These are phyloP conservation scores for Crenuchus spilurus DNA, from an alignment of 2,797 vertebrate genomes.

Conservation along the genomic window DNA sequence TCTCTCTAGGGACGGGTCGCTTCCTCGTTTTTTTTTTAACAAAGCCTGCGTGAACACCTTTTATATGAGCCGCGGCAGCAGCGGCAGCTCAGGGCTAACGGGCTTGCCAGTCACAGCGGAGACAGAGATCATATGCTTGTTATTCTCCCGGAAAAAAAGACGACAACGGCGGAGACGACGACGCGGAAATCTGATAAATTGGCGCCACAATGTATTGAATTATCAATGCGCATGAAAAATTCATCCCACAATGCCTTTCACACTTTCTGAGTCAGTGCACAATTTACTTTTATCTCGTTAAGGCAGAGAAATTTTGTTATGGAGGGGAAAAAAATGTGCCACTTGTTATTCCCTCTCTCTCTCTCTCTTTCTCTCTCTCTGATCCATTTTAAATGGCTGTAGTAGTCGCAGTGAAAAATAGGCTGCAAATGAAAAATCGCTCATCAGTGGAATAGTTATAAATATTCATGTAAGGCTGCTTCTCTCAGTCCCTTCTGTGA, in stretches of 20 bases:
- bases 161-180: conserved; percentile 46
- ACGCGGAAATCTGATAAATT: conserved; percentile 80
- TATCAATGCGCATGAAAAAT: conserved; percentile 81
- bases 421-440: conserved; percentile 67
- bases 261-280: conserved; percentile 71
- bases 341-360: conserved; percentile 70
- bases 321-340: conserved; percentile 74
- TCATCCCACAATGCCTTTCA: conserved; percentile 76
- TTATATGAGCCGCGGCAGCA: conserved; percentile 60
- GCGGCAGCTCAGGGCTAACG: conserved; percentile 55
- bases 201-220: conserved; percentile 77
- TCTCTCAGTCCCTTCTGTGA: conserved; percentile 53
- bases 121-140: conserved; percentile 68
- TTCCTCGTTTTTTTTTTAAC: conserved; percentile 5
- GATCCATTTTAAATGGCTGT: conserved; percentile 67
- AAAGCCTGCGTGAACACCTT: conserved; percentile 50
- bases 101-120: conserved; percentile 50
- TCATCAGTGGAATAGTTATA: conserved; percentile 66
- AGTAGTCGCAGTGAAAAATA: conserved; percentile 69
- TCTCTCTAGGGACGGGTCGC: conserved; percentile 24
- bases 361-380: conserved; percentile 42
- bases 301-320: conserved; percentile 78
- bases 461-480: conserved; percentile 61
- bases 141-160: conserved; percentile 69
- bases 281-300: conserved; percentile 82